Evolutionary conservation across 2,888 invertebrate species (phyloP).

Genomic region (Mesochorus sp.): DNA sequence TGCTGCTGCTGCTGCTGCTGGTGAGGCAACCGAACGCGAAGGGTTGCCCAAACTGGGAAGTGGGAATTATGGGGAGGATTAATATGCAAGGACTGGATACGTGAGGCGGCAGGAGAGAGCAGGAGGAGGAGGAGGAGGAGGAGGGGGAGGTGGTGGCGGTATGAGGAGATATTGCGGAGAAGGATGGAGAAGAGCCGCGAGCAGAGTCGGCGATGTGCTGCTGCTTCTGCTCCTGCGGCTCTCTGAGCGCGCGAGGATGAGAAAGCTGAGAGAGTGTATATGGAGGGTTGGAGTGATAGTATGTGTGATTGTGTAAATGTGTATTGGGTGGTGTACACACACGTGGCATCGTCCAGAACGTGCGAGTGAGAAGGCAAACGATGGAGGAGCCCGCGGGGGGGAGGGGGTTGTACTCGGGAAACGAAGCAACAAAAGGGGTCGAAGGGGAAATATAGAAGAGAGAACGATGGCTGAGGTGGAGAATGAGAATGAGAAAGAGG

Average conservation of each 20-base stretch:
- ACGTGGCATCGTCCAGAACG: slow-evolving; percentile 40
- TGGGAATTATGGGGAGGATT: slow-evolving; percentile 82
- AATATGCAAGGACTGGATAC: slow-evolving; percentile 83
- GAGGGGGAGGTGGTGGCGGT: slow-evolving; percentile 41
- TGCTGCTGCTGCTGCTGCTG: too few relatives aligned
- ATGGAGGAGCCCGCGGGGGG: slow-evolving; percentile 61
- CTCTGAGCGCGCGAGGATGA: slow-evolving; percentile 50
- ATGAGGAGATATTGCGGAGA: slow-evolving; percentile 45
- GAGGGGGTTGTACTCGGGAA: slow-evolving; percentile 67
- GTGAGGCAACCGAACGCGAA: slow-evolving; percentile 76
- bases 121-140: slow-evolving; percentile 70
- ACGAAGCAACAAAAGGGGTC: slow-evolving; percentile 81
- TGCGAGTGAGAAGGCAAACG: slow-evolving; percentile 41
- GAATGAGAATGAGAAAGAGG: slow-evolving; percentile 53
- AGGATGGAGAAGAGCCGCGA: slow-evolving; percentile 56
- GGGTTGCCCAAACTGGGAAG: slow-evolving; percentile 82
- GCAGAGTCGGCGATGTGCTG: slow-evolving; percentile 58
- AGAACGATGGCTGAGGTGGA: slow-evolving; percentile 65
- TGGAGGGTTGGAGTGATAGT: slow-evolving; percentile 67
- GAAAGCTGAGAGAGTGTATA: slow-evolving; percentile 52
- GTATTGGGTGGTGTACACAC: slow-evolving; percentile 21
- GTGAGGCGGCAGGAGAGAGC: too few relatives aligned
- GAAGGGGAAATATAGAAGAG: slow-evolving; percentile 77
- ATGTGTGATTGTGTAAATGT: slow-evolving; percentile 7
- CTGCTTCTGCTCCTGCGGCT: slow-evolving; percentile 32